Evolutionary conservation across 2,888 invertebrate genomes (phyloP), one percentile per base, ranked within the genome.

Genomic region (Drosophila parthenogenetica): DNA sequence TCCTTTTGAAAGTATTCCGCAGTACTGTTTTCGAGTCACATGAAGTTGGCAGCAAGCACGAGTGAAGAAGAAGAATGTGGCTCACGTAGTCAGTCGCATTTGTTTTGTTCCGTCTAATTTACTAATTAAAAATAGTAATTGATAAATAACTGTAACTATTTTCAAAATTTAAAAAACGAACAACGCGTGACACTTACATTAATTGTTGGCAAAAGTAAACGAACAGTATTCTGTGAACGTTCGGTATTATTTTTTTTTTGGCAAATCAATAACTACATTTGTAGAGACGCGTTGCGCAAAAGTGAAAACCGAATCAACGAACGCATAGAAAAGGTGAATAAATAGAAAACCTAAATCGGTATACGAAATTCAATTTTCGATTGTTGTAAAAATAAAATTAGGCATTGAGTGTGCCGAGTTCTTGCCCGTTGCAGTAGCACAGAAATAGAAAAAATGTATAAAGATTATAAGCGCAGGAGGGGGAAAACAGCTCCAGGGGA

Each of bases 231-330:
- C 54, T 51, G 71, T 64, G 69, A 57, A 69, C 69, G 74, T 77
- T 86, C 69, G 77, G 67, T 77, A 54, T 49, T 53, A 72, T 62
- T 51, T 13, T 19, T 50, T 59, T 62, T 69, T 78, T 84, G 79
- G 73, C 70, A 82, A 84, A 87, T 87, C 86, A 85, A 87, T 85
- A 87, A 64, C 69, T 62, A 60, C 50, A 67, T 60, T 66, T 67
- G 70, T 67, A 45, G 63, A 63, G 59, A 75, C 78, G 81, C 61
- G 81, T 79, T 82, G 82, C 83, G 82, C 82, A 84, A 76, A 84
- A 81, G 80, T 84, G 87, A 83, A 84, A 81, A 81, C 53, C 45
- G 53, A 73, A 75, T 70, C 80, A 76, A 85, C 86, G 83, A 81
- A 79, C 76, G 65, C 65, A 77, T 65, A 60, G 60, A 57, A 81